These are phyloP conservation scores for Apodemus agrarius DNA, from an alignment of 2,797 vertebrate genomes.

Conservation along the genomic window DNA sequence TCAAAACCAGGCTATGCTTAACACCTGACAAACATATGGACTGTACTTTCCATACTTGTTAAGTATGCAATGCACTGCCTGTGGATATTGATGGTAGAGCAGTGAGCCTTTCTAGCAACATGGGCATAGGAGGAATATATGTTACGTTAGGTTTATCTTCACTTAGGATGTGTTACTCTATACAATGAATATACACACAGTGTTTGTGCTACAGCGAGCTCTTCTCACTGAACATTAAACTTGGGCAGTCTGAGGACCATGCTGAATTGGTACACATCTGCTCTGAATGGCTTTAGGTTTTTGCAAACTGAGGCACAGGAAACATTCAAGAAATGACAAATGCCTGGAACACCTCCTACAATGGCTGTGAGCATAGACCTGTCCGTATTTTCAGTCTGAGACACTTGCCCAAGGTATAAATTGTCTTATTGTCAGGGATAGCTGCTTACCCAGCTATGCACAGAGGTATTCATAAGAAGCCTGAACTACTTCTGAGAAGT, in stretches of 20 bases:
- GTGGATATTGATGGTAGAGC: not conserved
- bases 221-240: not conserved
- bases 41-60: not conserved
- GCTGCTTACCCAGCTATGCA: not conserved
- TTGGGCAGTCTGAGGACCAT: not conserved
- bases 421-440: too few relatives aligned
- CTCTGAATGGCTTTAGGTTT: not conserved
- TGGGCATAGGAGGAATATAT: not conserved
- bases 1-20: not conserved
- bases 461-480: not conserved
- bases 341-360: not conserved
- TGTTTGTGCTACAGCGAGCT: not conserved
- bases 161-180: not conserved
- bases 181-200: not conserved
- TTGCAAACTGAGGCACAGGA: not conserved
- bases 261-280: not conserved
- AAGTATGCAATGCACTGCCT: too few relatives aligned
- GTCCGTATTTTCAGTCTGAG: not conserved
- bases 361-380: not conserved
- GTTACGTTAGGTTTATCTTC: not conserved
- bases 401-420: not conserved
- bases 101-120: not conserved
- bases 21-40: too few relatives aligned
- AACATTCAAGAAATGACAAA: not conserved
- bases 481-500: too few relatives aligned